Conservation (phyloP, 2,888 invertebrate genomes). For the Icerya purchasi region DNA sequence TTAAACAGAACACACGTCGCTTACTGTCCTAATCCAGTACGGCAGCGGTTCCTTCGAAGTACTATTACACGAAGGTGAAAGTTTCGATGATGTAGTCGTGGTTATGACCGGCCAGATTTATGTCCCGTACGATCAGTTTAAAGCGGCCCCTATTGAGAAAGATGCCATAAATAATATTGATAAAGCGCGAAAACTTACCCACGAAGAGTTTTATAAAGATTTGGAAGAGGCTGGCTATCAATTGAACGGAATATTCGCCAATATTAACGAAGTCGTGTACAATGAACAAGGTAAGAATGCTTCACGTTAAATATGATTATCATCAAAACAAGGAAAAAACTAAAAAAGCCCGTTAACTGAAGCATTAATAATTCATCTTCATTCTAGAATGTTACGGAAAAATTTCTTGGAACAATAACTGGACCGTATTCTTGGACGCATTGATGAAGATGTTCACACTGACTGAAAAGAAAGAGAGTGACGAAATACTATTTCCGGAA, state of each 20-base stretch:
- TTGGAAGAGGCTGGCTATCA: constrained; percentile 5
- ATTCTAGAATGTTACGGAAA: constrained; percentile 24
- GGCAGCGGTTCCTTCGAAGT: constrained; percentile 37
- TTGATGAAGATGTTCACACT: constrained; percentile 28
- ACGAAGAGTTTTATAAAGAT: constrained; percentile 6
- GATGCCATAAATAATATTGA: too few relatives aligned
- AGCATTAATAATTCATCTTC: not conserved
- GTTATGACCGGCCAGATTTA: constrained; percentile 47
- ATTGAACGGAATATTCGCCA: constrained; percentile 4
- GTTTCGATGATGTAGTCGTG: constrained; percentile 37
- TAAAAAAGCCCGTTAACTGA: too few relatives aligned
- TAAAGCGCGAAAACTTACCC: constrained; percentile 21
- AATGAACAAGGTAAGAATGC: constrained; percentile 10
- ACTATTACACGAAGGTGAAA: constrained; percentile 22
- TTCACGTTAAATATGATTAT: too few relatives aligned
- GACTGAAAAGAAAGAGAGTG: constrained; percentile 1
- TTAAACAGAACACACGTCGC: constrained; percentile 11
- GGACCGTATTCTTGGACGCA: constrained; percentile 72
- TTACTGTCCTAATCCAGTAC: constrained; percentile 35
- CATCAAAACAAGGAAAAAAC: too few relatives aligned
- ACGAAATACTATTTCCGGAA: constrained; percentile 5
- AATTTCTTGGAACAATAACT: constrained; percentile 53
- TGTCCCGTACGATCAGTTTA: constrained; percentile 31
- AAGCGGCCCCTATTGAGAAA: too few relatives aligned
- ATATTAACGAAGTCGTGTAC: constrained; percentile 3